Conservation (phyloP, 2,888 invertebrate genomes). For the Gari tellinella region DNA sequence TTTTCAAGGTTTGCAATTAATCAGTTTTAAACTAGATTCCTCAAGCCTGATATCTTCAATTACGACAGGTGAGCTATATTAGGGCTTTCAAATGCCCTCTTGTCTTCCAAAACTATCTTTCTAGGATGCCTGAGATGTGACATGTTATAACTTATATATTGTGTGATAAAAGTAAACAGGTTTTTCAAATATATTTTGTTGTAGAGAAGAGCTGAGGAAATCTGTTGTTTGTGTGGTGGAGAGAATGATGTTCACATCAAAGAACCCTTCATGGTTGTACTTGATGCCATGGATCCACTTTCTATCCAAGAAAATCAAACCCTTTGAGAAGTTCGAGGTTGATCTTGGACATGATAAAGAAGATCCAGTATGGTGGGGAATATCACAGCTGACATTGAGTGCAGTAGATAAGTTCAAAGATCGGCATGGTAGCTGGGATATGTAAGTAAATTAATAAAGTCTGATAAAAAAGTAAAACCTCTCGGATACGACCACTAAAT, state of each 20-base stretch:
- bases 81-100: too few species aligned
- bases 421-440: conserved; percentile 15
- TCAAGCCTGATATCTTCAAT: too few species aligned
- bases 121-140: too few species aligned
- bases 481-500: too few species aligned
- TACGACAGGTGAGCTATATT: too few species aligned
- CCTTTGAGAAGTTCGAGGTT: conserved; percentile 18
- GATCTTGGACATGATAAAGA: conserved; percentile 21
- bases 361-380: conserved; percentile 42
- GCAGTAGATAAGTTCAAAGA: conserved; percentile 19
- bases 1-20: too few species aligned
- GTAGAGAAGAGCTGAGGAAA: conserved; percentile 7
- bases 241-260: conserved; percentile 1
- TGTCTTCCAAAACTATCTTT: too few species aligned
- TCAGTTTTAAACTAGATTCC: too few species aligned
- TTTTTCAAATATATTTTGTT: too few species aligned
- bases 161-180: too few species aligned
- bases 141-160: too few species aligned
- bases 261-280: conserved; percentile 43
- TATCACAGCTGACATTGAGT: conserved; percentile 6
- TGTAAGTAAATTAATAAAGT: conserved; percentile 21
- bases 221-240: conserved; percentile 11
- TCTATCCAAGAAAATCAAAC: conserved; percentile 10
- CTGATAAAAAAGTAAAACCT: too few species aligned
- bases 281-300: conserved; percentile 45